Conservation (phyloP, 2,888 invertebrate species). For the Nomada ruficornis region DNA sequence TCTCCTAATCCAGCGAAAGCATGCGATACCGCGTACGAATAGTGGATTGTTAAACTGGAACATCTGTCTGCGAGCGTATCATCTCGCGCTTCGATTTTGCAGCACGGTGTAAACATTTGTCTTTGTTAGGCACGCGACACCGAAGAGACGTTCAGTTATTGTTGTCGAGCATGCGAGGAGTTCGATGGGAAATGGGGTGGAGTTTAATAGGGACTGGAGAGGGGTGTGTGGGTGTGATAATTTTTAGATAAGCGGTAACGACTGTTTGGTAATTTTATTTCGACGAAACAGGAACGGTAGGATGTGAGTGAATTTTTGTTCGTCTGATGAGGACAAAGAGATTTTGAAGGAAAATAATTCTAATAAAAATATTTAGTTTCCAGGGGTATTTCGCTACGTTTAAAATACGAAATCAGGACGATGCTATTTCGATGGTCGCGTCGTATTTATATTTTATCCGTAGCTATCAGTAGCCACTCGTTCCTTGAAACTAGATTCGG, state of each 20-base stretch:
- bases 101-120: slow-evolving; percentile 23
- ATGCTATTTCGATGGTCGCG: not conserved
- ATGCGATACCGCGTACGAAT: slow-evolving; percentile 67
- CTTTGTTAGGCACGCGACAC: not conserved
- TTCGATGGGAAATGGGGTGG: not conserved
- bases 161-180: not conserved
- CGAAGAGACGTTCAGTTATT: not conserved
- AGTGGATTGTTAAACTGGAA: slow-evolving; percentile 52
- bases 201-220: not conserved
- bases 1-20: slow-evolving; percentile 62
- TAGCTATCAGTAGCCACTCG: not conserved
- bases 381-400: no score
- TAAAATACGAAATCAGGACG: no score
- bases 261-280: no score
- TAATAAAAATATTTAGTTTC: no score
- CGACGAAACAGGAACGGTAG: no score
- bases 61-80: slow-evolving; percentile 61
- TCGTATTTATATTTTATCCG: not conserved
- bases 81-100: slow-evolving; percentile 10
- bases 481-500: not conserved
- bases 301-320: no score
- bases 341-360: no score
- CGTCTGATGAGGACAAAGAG: no score
- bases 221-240: no score
- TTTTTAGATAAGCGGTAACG: no score